Conservation (phyloP, 2,888 invertebrate species). For the Dendrolimus pini region DNA sequence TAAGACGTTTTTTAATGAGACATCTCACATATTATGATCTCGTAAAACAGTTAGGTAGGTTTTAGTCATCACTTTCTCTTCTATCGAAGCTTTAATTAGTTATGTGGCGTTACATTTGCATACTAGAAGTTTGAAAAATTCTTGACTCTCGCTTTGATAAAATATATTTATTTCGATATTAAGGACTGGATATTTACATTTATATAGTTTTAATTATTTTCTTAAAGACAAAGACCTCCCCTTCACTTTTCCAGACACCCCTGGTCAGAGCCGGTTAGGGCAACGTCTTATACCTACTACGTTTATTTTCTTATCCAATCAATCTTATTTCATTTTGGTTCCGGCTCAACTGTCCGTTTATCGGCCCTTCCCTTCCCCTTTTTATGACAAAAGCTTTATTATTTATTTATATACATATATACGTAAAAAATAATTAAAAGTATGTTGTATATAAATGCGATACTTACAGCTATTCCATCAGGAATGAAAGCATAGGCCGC, state of each 20-base stretch:
- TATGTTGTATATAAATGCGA: too few relatives aligned
- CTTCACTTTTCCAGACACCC: not conserved
- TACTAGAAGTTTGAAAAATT: conserved; percentile 4
- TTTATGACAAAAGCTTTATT: too few relatives aligned
- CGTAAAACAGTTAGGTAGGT: conserved; percentile 35
- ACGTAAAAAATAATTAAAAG: too few relatives aligned
- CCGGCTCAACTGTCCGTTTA: not conserved
- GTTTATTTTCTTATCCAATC: not conserved
- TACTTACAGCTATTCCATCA: too few relatives aligned
- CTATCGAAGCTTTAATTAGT: conserved; percentile 10
- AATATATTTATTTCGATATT: not conserved
- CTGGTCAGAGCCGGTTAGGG: not conserved
- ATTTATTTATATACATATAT: too few relatives aligned
- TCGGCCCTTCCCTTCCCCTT: too few relatives aligned
- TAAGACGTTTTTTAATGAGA: conserved; percentile 25
- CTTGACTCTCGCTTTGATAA: not conserved
- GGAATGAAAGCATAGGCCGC: too few relatives aligned
- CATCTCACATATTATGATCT: conserved; percentile 35
- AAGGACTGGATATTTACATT: not conserved
- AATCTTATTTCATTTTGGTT: not conserved
- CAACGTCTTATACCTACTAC: not conserved
- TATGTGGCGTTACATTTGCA: conserved; percentile 12
- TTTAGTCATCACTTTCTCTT: conserved; percentile 44
- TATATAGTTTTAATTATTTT: not conserved
- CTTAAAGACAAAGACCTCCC: not conserved